Percentiles rank a stretch among this genome's conserved stretches.
These are phyloP conservation scores for Okamejei kenojei DNA, from an alignment of 2,797 vertebrate species.

Conservation along the genomic window DNA sequence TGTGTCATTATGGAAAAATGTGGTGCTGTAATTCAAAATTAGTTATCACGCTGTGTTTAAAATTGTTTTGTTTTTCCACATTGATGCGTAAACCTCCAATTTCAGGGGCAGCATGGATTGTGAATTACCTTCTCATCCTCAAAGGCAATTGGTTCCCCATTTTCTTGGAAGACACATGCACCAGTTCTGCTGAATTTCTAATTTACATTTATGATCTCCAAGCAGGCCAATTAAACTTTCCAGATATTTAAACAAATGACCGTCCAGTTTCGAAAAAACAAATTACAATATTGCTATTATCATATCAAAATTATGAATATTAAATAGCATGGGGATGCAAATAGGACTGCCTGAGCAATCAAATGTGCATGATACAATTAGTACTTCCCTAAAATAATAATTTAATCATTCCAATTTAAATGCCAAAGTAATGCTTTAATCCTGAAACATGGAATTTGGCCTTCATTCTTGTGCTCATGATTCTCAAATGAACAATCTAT, in stretches of 20 bases:
- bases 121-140: background rate
- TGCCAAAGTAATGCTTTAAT: no score
- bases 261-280: background rate
- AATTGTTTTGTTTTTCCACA: constrained; percentile 21
- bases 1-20: constrained; percentile 19
- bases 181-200: background rate
- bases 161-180: background rate
- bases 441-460: constrained; percentile 1
- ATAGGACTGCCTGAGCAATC: background rate
- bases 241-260: constrained; percentile 6
- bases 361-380: background rate
- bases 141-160: background rate
- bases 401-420: background rate
- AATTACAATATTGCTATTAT: background rate
- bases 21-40: constrained; percentile 12
- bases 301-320: background rate
- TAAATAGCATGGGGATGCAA: background rate
- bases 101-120: background rate
- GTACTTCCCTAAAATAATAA: background rate
- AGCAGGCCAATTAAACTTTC: constrained; percentile 3
- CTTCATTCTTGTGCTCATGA: background rate
- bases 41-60: background rate
- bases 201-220: background rate
- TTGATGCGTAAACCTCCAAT: background rate
- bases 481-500: background rate